Evolutionary conservation across 2,888 invertebrate genomes (phyloP).

Genomic region (Mycalesis mineus): DNA sequence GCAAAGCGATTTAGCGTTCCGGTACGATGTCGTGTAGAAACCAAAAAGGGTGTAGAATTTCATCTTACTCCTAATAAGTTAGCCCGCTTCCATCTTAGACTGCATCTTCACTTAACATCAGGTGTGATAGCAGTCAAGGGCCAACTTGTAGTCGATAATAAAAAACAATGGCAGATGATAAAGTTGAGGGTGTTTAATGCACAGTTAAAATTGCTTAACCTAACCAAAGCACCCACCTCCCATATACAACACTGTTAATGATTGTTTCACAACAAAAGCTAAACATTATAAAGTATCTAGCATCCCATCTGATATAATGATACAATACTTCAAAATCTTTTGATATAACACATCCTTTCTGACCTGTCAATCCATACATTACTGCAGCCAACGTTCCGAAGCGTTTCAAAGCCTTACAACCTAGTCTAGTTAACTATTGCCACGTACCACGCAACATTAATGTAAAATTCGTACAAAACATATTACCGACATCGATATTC

Average conservation of each 20-base stretch:
- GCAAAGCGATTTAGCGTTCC: no score
- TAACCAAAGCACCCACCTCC: no score
- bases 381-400: slow-evolving; percentile 39
- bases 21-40: no score
- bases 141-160: no score
- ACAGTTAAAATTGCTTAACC: no score
- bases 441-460: slow-evolving; percentile 14
- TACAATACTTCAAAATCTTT: slow-evolving; percentile 34
- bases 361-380: slow-evolving; percentile 36
- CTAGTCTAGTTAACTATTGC: slow-evolving; percentile 38
- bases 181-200: no score
- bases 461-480: neutral
- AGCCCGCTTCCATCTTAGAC: no score
- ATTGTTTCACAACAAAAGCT: slow-evolving; percentile 19
- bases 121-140: no score
- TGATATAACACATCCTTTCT: slow-evolving; percentile 32
- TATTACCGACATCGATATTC: slow-evolving; percentile 19
- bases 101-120: no score
- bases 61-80: no score
- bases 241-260: neutral
- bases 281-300: slow-evolving; percentile 12
- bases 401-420: slow-evolving; percentile 46
- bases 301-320: slow-evolving; percentile 27
- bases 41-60: no score
- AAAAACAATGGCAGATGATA: no score